Evolutionary conservation across 2,797 vertebrate species (phyloP).

Genomic region (Lacerta agilis): DNA sequence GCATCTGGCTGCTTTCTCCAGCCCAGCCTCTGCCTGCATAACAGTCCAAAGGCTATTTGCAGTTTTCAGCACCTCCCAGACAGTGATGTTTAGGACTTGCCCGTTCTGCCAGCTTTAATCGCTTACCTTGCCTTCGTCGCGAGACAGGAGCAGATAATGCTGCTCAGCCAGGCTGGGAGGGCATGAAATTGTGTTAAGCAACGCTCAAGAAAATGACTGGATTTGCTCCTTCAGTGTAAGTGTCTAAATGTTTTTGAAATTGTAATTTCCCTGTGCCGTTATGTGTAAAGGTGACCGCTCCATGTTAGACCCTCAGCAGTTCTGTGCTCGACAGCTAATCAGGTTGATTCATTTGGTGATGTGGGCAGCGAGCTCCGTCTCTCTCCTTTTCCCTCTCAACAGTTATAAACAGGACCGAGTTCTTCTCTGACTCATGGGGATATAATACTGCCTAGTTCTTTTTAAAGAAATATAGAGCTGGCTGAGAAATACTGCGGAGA

Average conservation of each 20-base stretch:
- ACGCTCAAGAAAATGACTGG: slow-evolving; percentile 60
- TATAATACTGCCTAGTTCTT: slow-evolving; percentile 3
- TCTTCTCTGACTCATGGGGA: slow-evolving; percentile 45
- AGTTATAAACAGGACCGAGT: slow-evolving; percentile 46
- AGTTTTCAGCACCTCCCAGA: background rate
- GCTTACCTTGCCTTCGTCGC: slow-evolving; percentile 12
- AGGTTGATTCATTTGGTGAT: slow-evolving; percentile 73
- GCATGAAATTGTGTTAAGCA: slow-evolving; percentile 71
- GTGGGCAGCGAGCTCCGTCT: slow-evolving; percentile 44
- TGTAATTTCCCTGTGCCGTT: slow-evolving; percentile 79
- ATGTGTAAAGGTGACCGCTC: slow-evolving; percentile 81
- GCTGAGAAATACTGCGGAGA: slow-evolving; percentile 35
- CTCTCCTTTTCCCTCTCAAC: background rate
- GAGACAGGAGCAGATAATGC: slow-evolving; percentile 48
- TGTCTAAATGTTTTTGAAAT: slow-evolving; percentile 65
- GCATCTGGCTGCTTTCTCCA: background rate
- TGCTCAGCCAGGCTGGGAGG: slow-evolving; percentile 54
- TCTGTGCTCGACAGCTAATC: slow-evolving; percentile 76
- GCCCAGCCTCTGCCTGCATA: background rate
- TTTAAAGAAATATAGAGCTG: slow-evolving; percentile 33
- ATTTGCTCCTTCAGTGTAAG: slow-evolving; percentile 72
- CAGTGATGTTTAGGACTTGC: background rate
- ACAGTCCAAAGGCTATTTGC: background rate
- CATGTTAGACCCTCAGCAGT: slow-evolving; percentile 58
- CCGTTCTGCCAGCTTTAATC: slow-evolving; percentile 44